Evolutionary conservation across 2,797 vertebrate species (phyloP), one percentile per base, ranked within the genome.

Genomic region (Myioborus melanocephalus): DNA sequence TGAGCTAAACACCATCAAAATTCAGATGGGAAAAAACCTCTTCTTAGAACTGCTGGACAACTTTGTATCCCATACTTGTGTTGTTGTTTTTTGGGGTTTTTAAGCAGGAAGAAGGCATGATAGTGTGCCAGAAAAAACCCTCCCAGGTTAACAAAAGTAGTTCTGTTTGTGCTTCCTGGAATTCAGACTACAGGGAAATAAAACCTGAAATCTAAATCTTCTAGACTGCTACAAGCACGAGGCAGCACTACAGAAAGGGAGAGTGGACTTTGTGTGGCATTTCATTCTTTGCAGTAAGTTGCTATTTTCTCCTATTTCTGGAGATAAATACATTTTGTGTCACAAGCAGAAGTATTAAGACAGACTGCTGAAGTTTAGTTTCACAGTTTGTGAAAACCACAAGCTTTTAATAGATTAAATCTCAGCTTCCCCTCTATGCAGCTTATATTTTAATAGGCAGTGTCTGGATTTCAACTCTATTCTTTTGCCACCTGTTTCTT

Each of bases 151-250:
- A 95, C 60, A 93, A 82, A 87, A 84, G 47, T 21, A 59, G 68
- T 85, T 96, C 76, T 95, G 73, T 95, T 95, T 86, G 52, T 69
- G n/a, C 27, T 81, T 11, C 39, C 32, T 93, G 64, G 66, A 88
- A 93, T 75, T 79, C 55, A 90, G 64, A 88, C 73, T 68, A 64
- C 82, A 78, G 56, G 37, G 47, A 75, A 53, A 66, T 35, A 92
- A 73, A 81, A 12, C 23, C 46, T 55, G 35, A 79, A 89, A 63
- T 52, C 22, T 69, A 57, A 37, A 60, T 39, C 66, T 59, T 60
- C 24, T 12, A 6, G 55, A 47, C 49, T 39, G 43, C 68, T 80
- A 69, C 34, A 86, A 87, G 34, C 10, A 1, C 35, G 57, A 83
- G 55, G 43, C 43, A 90, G 55, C 53, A 56, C 43, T 64, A 68